Base-by-base conservation (phyloP, 2,113 vertebrate genomes). In the Hypanus sabinus region DNA sequence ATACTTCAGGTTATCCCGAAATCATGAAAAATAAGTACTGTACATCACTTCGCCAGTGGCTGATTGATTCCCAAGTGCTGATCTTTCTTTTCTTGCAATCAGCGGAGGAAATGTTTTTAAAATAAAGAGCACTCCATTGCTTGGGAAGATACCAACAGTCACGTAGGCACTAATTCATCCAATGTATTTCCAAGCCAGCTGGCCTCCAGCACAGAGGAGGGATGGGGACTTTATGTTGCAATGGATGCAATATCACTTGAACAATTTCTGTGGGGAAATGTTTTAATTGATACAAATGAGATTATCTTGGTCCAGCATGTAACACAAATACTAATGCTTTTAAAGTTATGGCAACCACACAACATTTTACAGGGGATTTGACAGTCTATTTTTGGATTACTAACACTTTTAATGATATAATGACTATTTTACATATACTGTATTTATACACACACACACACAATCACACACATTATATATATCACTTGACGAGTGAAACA, bases 11-110 rank as follows among this genome's bases (percentile, higher is more conserved):
- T 4, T 22, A 1, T 60, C 83, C 46, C 2, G 24, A 60, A 24
- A 60, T 87, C 83, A 87, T 60, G 83, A 87, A 83, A 87, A 5
- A 87, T 55, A 83, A 76, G 75, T 36, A n/a, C n/a, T n/a, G n/a
- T n/a, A 20, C 22, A 10, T 24, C 38, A 46, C 8, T 85, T 85
- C 12, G 1, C 75, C 75, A n/a, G 75, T 30, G 27, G 3, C 27
- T 14, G 10, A 12, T 62, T 5, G 38, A 87, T 60, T 27, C 46
- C 55, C 83, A 87, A 87, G 22, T 60, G 46, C 57, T n/a, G 83
- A 60, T n/a, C 55, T 60, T 30, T 87, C 83, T 55, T 11, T 60
- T 55, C 27, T 6, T 33, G 83, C 11, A n/a, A 62, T 88, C 27
- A 30, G 5, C 24, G 30, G 12, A 87, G 68, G 18, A 70, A 12